phyloP scores from a whole-genome alignment of 2,113 vertebrate genomes.

The Podarcis cretensis region DNA sequence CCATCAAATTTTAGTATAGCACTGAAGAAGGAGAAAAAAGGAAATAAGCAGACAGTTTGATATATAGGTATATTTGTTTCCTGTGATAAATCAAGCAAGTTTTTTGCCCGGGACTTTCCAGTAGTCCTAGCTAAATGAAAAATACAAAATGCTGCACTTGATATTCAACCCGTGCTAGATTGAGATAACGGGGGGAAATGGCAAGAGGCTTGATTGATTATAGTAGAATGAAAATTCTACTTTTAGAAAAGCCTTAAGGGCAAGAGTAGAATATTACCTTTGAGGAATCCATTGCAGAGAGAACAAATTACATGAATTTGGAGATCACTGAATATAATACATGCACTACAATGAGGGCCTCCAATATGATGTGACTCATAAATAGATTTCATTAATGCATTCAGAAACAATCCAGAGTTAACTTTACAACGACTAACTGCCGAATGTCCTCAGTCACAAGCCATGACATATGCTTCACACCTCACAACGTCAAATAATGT shows the following conservation, averaged over 20 bases:
- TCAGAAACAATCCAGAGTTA: conserved; percentile 51
- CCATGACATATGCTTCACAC: neutral
- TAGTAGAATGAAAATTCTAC: conserved; percentile 56
- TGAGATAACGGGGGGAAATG: conserved; percentile 54
- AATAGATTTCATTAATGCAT: conserved; percentile 52
- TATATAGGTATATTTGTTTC: conserved; percentile 31
- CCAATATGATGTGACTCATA: conserved; percentile 42
- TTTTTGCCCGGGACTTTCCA: conserved; percentile 47
- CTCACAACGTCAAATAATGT: conserved; percentile 18
- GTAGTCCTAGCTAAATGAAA: conserved; percentile 44
- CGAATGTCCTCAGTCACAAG: conserved; percentile 27
- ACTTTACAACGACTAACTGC: conserved; percentile 42
- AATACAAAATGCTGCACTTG: conserved; percentile 43
- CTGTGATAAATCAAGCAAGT: conserved; percentile 19
- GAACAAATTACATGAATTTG: conserved; percentile 54
- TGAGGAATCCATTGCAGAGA: conserved; percentile 48
- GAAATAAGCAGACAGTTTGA: conserved; percentile 43
- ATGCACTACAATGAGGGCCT: conserved; percentile 13
- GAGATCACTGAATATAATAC: conserved; percentile 34
- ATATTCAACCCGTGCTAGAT: conserved; percentile 59
- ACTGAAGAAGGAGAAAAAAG: conserved; percentile 38
- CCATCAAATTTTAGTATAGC: conserved; percentile 48
- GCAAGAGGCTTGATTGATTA: conserved; percentile 50
- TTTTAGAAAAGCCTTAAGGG: conserved; percentile 54
- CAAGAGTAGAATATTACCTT: conserved; percentile 41